Evolutionary conservation across 2,113 vertebrate genomes (phyloP).

Genomic region (Muntiacus muntjak): DNA sequence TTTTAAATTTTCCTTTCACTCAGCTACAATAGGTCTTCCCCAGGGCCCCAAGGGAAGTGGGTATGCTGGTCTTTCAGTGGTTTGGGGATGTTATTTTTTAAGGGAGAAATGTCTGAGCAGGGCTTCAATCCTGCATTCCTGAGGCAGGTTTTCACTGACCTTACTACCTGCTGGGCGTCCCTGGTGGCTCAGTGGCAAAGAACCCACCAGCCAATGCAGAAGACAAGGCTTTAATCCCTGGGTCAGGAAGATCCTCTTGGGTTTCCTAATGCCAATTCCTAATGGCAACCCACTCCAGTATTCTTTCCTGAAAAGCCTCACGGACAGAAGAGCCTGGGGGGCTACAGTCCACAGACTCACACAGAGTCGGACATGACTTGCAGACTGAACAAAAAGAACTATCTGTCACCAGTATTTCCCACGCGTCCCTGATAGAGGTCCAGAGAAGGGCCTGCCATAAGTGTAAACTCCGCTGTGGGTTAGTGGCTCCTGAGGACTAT

Average conservation of each 20-base stretch:
- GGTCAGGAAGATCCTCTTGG: not conserved
- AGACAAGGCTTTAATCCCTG: not conserved
- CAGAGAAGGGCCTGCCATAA: not conserved
- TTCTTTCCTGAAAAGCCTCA: not conserved
- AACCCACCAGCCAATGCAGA: not conserved
- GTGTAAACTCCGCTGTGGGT: not conserved
- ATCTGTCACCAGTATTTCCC: not conserved
- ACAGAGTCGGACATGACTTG: not conserved
- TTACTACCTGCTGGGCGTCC: not conserved
- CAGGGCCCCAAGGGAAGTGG: not conserved
- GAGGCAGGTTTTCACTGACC: not conserved
- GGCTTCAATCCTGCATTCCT: not conserved
- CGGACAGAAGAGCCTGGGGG: not conserved
- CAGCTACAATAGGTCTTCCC: not conserved
- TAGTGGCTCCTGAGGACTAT: not conserved
- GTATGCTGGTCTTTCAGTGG: rapidly evolving
- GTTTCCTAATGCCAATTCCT: not conserved
- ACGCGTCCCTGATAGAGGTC: rapidly evolving
- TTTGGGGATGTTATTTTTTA: not conserved
- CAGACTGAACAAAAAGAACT: not conserved
- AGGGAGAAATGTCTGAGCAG: not conserved
- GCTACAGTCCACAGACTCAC: not conserved
- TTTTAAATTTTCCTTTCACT: not conserved
- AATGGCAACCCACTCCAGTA: not conserved
- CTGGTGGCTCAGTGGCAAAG: not conserved